Conservation (phyloP, 2,113 vertebrate species). For the Carlito syrichta region DNA sequence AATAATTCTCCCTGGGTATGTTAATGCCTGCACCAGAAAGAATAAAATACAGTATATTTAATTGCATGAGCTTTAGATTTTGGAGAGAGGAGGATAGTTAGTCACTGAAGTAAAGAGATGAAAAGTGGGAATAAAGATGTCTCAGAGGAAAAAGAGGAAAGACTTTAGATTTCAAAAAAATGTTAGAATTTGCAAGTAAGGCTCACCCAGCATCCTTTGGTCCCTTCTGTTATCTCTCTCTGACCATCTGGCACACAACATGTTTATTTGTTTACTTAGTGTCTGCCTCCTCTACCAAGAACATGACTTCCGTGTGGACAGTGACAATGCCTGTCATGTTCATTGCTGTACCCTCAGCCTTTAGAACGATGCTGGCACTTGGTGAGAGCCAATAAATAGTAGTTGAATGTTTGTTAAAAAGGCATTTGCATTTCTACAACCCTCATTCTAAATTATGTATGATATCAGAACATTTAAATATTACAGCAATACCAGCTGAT, state of each 20-base stretch:
- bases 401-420: not conserved
- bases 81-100: no score
- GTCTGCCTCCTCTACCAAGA: not conserved
- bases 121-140: not conserved
- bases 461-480: not conserved
- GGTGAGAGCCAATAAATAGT: not conserved
- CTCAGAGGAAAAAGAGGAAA: not conserved
- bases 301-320: not conserved
- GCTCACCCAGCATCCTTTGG: not conserved
- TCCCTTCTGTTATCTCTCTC: not conserved
- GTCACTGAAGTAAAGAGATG: not conserved
- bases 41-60: not conserved
- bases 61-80: not conserved
- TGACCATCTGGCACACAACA: not conserved
- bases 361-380: not conserved
- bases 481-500: not conserved
- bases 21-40: slow-evolving; percentile 1
- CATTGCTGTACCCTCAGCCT: not conserved
- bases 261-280: not conserved
- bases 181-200: not conserved
- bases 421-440: not conserved
- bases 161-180: not conserved
- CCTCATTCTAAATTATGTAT: not conserved
- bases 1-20: not conserved
- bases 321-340: not conserved